Conservation (phyloP, 2,797 vertebrate genomes). For the Sebastolobus alascanus region DNA sequence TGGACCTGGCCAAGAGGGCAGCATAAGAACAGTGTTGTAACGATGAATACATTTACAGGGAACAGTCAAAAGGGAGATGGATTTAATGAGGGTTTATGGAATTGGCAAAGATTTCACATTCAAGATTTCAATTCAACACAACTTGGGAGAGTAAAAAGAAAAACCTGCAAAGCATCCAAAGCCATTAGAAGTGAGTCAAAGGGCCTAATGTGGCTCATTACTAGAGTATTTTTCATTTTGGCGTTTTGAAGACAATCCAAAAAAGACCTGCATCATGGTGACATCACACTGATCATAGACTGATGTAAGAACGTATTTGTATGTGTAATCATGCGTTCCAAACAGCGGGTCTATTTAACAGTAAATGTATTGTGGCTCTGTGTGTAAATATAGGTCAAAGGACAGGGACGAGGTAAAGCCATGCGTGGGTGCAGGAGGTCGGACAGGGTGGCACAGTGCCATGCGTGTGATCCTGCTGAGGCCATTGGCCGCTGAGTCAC, state of each 20-base stretch:
- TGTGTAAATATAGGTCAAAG: slow-evolving; percentile 43
- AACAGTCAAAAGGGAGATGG: neutral
- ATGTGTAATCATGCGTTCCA: slow-evolving; percentile 14
- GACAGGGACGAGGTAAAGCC: slow-evolving; percentile 28
- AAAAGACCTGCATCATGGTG: neutral
- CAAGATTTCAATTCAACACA: neutral
- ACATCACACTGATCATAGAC: neutral
- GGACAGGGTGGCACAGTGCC: slow-evolving; percentile 26
- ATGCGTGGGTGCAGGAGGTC: neutral
- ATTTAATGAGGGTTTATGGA: neutral
- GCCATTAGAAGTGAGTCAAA: neutral
- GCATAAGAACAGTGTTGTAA: neutral
- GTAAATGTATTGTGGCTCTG: neutral
- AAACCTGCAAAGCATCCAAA: neutral
- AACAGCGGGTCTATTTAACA: neutral
- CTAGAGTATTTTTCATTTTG: neutral
- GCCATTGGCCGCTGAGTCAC: neutral
- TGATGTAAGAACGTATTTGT: slow-evolving; percentile 37
- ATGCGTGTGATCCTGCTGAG: slow-evolving; percentile 35
- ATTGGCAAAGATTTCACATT: neutral
- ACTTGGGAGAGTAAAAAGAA: neutral
- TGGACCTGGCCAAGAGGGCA: too few relatives aligned
- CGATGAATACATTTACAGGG: neutral
- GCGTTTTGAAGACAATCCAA: neutral
- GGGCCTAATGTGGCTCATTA: neutral